These are phyloP conservation scores for Adela reaumurella DNA, from an alignment of 2,888 invertebrate genomes.

Conservation along the genomic window DNA sequence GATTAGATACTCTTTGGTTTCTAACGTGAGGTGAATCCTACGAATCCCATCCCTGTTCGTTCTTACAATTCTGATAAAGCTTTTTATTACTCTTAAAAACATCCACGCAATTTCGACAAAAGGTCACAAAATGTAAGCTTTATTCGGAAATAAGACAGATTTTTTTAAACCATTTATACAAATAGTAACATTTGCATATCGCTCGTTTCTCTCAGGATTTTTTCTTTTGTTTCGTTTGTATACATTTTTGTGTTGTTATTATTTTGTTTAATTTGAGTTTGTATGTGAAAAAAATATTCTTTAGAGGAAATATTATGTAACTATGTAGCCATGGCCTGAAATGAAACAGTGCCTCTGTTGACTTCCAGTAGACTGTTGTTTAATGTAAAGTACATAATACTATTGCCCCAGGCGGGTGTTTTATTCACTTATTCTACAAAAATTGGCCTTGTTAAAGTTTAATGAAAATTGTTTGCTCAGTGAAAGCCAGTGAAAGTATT, in stretches of 20 bases:
- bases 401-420: conserved; percentile 18
- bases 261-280: conserved; percentile 31
- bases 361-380: conserved; percentile 50
- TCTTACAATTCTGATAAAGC: too few species aligned
- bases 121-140: too few species aligned
- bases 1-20: too few species aligned
- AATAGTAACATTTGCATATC: conserved; percentile 55
- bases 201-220: conserved; percentile 31
- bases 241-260: conserved; percentile 51
- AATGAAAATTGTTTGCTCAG: conserved; percentile 21
- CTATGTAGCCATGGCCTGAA: not conserved
- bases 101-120: too few species aligned
- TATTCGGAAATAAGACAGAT: too few species aligned
- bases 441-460: not conserved
- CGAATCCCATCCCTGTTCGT: too few species aligned
- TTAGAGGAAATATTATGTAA: not conserved
- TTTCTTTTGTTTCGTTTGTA: conserved; percentile 50
- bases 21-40: too few species aligned
- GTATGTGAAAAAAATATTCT: conserved; percentile 13
- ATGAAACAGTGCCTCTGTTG: conserved; percentile 23
- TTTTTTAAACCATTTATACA: too few species aligned
- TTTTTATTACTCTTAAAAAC: too few species aligned
- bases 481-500: conserved; percentile 43
- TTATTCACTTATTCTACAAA: not conserved
- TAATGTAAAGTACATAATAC: conserved; percentile 49